Evolutionary conservation across 2,888 invertebrate genomes (phyloP).

Genomic region (Smittia aterrima): DNA sequence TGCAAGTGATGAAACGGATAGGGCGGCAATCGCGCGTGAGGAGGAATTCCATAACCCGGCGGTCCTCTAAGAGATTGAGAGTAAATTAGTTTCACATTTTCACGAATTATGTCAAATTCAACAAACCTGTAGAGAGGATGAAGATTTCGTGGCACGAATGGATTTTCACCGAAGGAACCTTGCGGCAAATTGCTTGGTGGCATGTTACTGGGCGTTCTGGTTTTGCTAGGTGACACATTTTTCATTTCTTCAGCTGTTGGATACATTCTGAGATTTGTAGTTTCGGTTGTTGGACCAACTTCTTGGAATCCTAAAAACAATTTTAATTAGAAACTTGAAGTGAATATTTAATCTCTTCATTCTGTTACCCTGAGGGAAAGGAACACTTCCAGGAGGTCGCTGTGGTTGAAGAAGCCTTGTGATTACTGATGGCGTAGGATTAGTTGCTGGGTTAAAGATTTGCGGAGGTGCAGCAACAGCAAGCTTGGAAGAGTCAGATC

Average conservation of each 20-base stretch:
- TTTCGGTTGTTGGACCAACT: background rate
- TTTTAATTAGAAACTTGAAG: background rate
- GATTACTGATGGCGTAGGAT: constrained; percentile 59
- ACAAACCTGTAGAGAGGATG: constrained; percentile 33
- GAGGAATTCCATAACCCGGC: constrained; percentile 27
- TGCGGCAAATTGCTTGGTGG: background rate
- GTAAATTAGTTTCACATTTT: background rate
- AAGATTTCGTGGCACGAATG: constrained; percentile 24
- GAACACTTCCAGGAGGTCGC: constrained; percentile 1
- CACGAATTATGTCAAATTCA: background rate
- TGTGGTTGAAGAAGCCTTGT: constrained; percentile 60
- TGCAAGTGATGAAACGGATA: constrained; percentile 37
- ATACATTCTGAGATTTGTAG: constrained; percentile 5
- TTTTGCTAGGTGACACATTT: background rate
- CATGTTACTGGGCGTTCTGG: background rate
- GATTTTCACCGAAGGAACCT: constrained; percentile 17
- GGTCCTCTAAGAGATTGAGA: background rate
- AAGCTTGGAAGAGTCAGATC: constrained; percentile 45
- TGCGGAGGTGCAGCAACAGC: constrained; percentile 55
- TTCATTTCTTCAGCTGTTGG: constrained; percentile 6
- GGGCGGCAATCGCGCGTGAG: constrained; percentile 31
- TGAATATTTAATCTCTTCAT: too few relatives aligned
- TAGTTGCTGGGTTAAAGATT: constrained; percentile 25
- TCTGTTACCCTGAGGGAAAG: background rate
- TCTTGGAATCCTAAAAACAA: background rate